Conservation (phyloP, 2,888 invertebrate species). For the Digitonthophagus gazella region DNA sequence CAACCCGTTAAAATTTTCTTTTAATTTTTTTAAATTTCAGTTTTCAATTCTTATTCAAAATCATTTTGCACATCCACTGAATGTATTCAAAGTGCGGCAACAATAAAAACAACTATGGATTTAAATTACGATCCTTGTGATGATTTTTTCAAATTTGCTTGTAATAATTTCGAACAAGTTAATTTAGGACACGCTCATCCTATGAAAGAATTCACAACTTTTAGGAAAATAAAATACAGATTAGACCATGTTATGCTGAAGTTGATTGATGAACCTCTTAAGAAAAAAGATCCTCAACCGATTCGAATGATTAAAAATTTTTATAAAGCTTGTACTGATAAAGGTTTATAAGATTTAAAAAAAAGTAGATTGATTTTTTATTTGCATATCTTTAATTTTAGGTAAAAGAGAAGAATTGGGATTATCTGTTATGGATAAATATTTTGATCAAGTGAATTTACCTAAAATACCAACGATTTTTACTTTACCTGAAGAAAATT, state of each 20-base stretch:
- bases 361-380: not conserved
- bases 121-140: not conserved
- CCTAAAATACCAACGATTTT: constrained; percentile 2
- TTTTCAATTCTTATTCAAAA: too few relatives aligned
- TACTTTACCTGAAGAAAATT: not conserved
- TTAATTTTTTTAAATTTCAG: too few relatives aligned
- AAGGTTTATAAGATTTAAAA: not conserved
- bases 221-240: not conserved
- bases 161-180: not conserved
- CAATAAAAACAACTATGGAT: not conserved
- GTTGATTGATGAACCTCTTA: not conserved
- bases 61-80: not conserved
- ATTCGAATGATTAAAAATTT: constrained; percentile 3
- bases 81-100: not conserved
- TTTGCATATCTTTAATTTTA: too few relatives aligned
- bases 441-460: not conserved
- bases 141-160: constrained; percentile 2
- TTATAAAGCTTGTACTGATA: not conserved
- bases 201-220: constrained; percentile 1
- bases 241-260: not conserved
- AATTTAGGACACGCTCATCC: not conserved
- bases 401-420: constrained; percentile 2
- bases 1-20: not conserved
- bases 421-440: constrained; percentile 3
- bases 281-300: not conserved